A percentile compares a stretch with the other conserved stretches of the same genome.
These are phyloP conservation scores for Tenthredo distinguenda DNA, from an alignment of 2,888 invertebrate species.

Conservation along the genomic window DNA sequence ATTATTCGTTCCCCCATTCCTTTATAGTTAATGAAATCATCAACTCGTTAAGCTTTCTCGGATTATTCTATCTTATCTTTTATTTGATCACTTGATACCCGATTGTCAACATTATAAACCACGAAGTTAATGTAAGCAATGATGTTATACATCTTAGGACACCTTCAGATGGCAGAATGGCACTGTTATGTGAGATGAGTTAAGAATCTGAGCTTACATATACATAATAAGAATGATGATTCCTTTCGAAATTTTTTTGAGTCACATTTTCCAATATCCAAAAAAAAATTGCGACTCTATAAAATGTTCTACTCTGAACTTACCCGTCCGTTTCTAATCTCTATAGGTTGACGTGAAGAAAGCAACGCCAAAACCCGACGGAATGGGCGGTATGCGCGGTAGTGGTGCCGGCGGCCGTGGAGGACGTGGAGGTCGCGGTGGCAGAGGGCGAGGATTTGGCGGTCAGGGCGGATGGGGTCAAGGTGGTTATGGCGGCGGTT, in stretches of 20 bases:
- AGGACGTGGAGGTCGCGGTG: constrained; percentile 85
- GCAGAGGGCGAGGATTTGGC: constrained; percentile 77
- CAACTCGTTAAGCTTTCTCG: neutral
- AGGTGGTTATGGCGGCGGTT: constrained; percentile 85
- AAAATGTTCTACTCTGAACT: constrained; percentile 8
- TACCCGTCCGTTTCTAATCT: constrained; percentile 54
- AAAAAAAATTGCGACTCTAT: constrained; percentile 13
- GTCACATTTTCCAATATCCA: neutral
- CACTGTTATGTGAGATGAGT: constrained; percentile 72
- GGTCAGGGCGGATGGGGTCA: constrained; percentile 80
- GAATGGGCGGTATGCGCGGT: constrained; percentile 83
- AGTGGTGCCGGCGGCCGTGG: constrained; percentile 85
- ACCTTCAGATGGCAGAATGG: constrained; percentile 75
- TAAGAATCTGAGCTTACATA: constrained; percentile 63
- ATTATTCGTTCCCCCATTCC: neutral
- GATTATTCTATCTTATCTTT: neutral
- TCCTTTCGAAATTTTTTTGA: neutral
- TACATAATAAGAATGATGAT: neutral
- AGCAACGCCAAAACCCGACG: constrained; percentile 94
- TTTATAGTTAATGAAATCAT: neutral
- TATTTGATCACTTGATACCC: neutral
- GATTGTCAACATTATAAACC: neutral
- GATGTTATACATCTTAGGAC: constrained; percentile 74
- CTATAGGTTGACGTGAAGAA: constrained; percentile 95
- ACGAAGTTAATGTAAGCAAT: constrained; percentile 56